Evolutionary conservation across 2,797 vertebrate genomes (phyloP).

Genomic region (Fistularia commersonii): DNA sequence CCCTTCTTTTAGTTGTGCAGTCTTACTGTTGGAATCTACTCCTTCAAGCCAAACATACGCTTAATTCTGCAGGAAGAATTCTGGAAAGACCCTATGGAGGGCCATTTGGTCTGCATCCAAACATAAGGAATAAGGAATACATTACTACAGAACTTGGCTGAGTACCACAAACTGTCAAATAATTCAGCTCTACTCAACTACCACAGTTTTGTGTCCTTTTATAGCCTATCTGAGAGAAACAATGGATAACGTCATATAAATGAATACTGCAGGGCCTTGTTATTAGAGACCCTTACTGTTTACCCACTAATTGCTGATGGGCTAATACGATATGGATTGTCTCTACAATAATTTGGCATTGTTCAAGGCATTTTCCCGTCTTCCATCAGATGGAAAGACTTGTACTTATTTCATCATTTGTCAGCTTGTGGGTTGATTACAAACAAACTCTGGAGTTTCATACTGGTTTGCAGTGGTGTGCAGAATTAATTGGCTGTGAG

Average conservation of each 20-base stretch:
- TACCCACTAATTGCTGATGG: conserved; percentile 2
- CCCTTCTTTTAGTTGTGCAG: neutral
- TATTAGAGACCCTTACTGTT: no score
- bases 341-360: conserved; percentile 57
- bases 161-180: conserved; percentile 25
- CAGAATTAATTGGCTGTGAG: conserved; percentile 10
- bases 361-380: conserved; percentile 48
- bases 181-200: conserved; percentile 1
- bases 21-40: conserved; percentile 7
- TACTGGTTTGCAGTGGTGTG: conserved; percentile 34
- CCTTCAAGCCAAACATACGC: conserved; percentile 6
- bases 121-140: conserved; percentile 41
- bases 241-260: neutral
- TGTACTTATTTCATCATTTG: conserved; percentile 57
- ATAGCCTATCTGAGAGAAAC: no score
- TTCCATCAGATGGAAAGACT: conserved; percentile 45
- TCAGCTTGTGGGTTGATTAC: conserved; percentile 58
- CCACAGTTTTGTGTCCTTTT: neutral
- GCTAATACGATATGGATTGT: conserved; percentile 34
- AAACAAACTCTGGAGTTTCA: conserved; percentile 43
- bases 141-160: conserved; percentile 42
- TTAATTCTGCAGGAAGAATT: conserved; percentile 22
- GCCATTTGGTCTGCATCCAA: conserved; percentile 37
- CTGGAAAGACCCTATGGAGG: conserved; percentile 20
- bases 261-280: conserved; percentile 2